Percentiles rank a stretch among this genome's conserved stretches.
These are phyloP conservation scores for Drosophila tsacasi DNA, from an alignment of 1,140 invertebrate species.

Conservation along the genomic window DNA sequence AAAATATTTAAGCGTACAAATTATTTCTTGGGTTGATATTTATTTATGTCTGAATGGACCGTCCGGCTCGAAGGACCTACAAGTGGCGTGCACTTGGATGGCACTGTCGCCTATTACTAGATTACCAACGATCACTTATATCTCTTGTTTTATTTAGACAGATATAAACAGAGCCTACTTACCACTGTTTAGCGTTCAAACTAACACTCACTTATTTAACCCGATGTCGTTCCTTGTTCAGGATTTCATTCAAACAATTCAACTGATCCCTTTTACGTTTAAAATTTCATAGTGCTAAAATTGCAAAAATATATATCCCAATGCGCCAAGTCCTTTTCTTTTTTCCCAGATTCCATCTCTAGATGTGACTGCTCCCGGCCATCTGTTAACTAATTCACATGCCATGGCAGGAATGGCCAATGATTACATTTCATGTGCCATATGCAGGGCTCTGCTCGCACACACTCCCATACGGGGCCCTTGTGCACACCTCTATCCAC, in stretches of 20 bases:
- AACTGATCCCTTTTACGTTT: not conserved
- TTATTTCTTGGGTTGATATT: no score
- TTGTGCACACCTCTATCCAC: conserved; percentile 1
- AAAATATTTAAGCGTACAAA: not conserved
- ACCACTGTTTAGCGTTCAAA: no score
- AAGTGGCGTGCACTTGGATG: not conserved
- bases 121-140: not conserved
- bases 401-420: conserved; percentile 50
- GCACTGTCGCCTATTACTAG: not conserved
- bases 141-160: not conserved
- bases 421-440: conserved; percentile 52
- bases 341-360: conserved; percentile 16
- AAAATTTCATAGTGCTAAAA: not conserved
- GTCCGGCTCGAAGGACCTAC: not conserved
- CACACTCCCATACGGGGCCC: not conserved
- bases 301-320: not conserved
- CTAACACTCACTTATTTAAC: not conserved
- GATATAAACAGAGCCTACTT: not conserved
- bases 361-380: conserved; percentile 31
- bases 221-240: not conserved
- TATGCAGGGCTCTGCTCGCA: conserved; percentile 26
- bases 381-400: conserved; percentile 55
- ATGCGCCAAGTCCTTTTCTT: not conserved
- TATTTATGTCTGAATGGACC: not conserved
- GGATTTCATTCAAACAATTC: not conserved